Conservation (phyloP, 2,113 vertebrate genomes). For the Vombatus ursinus region DNA sequence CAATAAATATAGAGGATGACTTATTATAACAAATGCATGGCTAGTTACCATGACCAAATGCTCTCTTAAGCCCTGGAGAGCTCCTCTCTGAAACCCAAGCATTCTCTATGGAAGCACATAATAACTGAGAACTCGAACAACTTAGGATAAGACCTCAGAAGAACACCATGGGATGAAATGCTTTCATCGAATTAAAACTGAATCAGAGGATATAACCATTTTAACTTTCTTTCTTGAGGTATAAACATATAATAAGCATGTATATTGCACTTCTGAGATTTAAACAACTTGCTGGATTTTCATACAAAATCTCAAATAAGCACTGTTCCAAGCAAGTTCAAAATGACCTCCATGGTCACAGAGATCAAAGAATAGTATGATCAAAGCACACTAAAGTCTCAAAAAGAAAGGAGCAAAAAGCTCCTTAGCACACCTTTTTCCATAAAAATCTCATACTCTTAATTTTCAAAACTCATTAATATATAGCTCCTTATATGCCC, state of each 20-base stretch:
- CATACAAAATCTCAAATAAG: background rate
- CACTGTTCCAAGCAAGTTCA: background rate
- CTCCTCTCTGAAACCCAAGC: background rate
- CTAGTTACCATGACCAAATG: background rate
- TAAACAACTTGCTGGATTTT: background rate
- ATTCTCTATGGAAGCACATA: background rate
- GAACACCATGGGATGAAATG: background rate
- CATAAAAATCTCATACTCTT: too few relatives aligned
- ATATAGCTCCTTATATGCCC: too few relatives aligned
- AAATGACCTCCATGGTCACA: background rate
- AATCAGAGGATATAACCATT: background rate
- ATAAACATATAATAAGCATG: background rate
- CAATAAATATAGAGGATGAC: background rate
- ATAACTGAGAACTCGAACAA: background rate
- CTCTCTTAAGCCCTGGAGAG: background rate
- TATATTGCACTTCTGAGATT: background rate
- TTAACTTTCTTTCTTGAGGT: background rate
- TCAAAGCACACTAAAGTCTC: background rate
- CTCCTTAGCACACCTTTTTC: too few relatives aligned
- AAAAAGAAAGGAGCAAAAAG: too few relatives aligned
- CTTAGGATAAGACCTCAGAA: background rate
- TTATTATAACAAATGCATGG: background rate
- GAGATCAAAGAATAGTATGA: background rate
- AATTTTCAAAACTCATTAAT: too few relatives aligned
- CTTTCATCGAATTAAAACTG: background rate